A percentile compares a stretch with the other conserved stretches of the same genome.
phyloP scores from a whole-genome alignment of 2,113 vertebrate genomes.

The Microcebus jonahi region DNA sequence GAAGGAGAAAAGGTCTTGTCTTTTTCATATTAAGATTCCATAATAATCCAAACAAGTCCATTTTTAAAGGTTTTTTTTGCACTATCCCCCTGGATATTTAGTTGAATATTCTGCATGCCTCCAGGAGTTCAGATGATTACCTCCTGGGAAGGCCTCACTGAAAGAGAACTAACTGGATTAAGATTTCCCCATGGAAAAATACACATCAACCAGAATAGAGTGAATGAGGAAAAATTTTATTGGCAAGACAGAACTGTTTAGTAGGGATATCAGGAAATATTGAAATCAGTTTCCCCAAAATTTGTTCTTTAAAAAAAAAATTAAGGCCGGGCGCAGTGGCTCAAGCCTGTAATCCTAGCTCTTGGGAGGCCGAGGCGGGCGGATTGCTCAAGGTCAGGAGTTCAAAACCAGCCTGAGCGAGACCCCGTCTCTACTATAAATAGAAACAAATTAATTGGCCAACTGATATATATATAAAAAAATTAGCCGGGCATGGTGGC shows the following conservation, averaged over 20 bases:
- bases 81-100: not conserved
- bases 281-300: not conserved
- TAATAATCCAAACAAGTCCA: not conserved
- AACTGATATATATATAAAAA: no score
- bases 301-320: not conserved
- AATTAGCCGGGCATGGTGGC: no score
- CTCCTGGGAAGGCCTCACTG: not conserved
- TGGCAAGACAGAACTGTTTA: not conserved
- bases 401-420: no score
- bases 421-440: no score
- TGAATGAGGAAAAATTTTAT: not conserved
- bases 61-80: not conserved
- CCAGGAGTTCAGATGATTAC: not conserved
- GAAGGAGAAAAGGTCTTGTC: conserved; percentile 95
- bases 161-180: not conserved
- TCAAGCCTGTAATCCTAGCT: no score
- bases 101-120: not conserved
- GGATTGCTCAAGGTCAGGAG: no score
- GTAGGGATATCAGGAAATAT: not conserved
- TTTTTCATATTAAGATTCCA: not conserved
- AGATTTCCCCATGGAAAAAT: not conserved
- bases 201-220: not conserved
- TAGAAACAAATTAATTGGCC: no score
- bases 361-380: no score
- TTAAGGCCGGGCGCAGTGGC: no score